Conservation (phyloP, 1,140 invertebrate species). For the Papilio aristodemus region DNA sequence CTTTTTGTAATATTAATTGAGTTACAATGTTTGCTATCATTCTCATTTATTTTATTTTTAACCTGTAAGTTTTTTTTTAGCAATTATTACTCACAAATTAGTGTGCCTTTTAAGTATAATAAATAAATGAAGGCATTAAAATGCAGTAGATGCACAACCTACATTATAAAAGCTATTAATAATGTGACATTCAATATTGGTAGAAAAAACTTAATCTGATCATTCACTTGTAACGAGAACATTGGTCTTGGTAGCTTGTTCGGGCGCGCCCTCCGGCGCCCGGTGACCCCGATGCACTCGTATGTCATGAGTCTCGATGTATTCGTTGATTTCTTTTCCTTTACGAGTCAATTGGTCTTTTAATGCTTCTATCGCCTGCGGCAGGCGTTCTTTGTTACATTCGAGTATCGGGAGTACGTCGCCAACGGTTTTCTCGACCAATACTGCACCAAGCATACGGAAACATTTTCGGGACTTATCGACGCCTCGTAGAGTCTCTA, state of each 20-base stretch:
- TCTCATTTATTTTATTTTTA: not conserved
- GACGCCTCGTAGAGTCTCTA: conserved; percentile 94
- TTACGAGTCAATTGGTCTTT: conserved; percentile 92
- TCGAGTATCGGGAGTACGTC: conserved; percentile 93
- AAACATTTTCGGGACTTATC: conserved; percentile 94
- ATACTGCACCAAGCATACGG: conserved; percentile 94
- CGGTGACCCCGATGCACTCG: conserved; percentile 85
- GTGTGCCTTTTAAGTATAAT: not conserved
- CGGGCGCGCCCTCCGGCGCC: conserved; percentile 52
- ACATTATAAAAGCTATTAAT: conserved; percentile 18
- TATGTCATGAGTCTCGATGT: conserved; percentile 95
- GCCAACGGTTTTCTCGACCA: conserved; percentile 95
- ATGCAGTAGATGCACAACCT: conserved; percentile 2
- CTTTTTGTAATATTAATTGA: too few relatives aligned
- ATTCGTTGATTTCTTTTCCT: conserved; percentile 95
- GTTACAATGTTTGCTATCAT: not conserved
- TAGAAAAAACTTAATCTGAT: conserved; percentile 15
- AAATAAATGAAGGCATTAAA: conserved; percentile 14
- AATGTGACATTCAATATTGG: not conserved
- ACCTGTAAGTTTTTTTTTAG: not conserved
- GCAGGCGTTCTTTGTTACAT: conserved; percentile 91
- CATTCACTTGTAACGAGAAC: conserved; percentile 81
- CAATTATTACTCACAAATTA: not conserved
- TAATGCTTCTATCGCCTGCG: conserved; percentile 87
- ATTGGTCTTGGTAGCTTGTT: conserved; percentile 81